Percentiles rank a stretch among this genome's conserved stretches.
Conservation (phyloP, 2,113 vertebrate species). For the Phyllostomus discolor region DNA sequence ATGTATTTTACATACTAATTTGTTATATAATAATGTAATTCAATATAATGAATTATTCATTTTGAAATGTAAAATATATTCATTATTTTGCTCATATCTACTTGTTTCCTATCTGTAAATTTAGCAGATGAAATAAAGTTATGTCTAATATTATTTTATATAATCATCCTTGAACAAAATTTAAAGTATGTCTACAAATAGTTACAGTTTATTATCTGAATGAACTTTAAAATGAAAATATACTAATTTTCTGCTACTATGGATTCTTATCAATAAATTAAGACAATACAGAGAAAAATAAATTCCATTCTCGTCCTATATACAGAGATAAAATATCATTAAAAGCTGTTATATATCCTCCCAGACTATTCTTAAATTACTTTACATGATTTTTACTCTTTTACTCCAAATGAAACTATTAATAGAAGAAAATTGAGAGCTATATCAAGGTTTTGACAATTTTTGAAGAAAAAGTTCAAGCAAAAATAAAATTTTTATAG, state of each 20-base stretch:
- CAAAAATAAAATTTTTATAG: background rate
- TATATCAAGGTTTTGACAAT: background rate
- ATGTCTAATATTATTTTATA: background rate
- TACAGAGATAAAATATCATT: background rate
- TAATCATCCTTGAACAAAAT: background rate
- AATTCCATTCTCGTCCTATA: background rate
- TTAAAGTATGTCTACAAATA: background rate
- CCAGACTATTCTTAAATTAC: background rate
- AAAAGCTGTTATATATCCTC: background rate
- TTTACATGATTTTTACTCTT: background rate
- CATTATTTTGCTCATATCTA: background rate
- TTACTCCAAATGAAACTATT: background rate
- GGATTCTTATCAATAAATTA: background rate
- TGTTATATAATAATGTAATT: background rate
- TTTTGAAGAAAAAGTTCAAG: constrained; percentile 15
- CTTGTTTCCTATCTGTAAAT: background rate
- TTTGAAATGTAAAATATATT: background rate
- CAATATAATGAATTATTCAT: background rate
- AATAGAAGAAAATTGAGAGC: background rate
- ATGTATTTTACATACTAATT: background rate
- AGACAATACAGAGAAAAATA: background rate
- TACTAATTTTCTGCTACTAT: background rate
- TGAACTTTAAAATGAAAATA: background rate
- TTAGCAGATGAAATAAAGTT: background rate
- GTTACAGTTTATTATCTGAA: background rate